phyloP scores from a whole-genome alignment of 2,888 invertebrate genomes.

The Andrena dorsata region DNA sequence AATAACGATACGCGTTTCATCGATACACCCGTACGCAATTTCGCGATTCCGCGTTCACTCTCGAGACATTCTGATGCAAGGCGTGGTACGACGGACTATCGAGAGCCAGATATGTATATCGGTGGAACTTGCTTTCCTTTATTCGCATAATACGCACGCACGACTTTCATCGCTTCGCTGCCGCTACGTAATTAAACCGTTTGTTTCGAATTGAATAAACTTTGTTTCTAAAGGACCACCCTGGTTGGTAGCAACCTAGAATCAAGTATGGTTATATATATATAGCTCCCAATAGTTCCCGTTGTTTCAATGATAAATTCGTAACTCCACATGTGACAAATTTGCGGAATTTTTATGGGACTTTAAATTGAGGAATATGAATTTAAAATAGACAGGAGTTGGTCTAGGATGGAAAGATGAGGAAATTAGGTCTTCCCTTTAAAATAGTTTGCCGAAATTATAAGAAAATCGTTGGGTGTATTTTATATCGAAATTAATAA shows the following conservation, averaged over 20 bases:
- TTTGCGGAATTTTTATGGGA: too few species aligned
- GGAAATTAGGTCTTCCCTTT: too few species aligned
- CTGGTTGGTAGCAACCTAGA: background rate
- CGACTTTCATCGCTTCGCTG: constrained; percentile 61
- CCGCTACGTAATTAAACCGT: constrained; percentile 34
- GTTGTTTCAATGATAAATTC: too few species aligned
- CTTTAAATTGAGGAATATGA: too few species aligned
- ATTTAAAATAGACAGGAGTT: too few species aligned
- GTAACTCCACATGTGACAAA: too few species aligned
- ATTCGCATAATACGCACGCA: constrained; percentile 49
- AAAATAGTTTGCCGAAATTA: too few species aligned
- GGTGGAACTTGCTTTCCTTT: constrained; percentile 71
- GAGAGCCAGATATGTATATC: constrained; percentile 66
- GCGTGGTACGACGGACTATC: constrained; percentile 71
- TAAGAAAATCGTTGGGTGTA: too few species aligned
- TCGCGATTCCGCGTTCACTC: constrained; percentile 72
- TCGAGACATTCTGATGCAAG: constrained; percentile 75
- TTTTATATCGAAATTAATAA: too few species aligned
- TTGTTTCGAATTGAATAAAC: background rate
- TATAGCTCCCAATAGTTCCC: too few species aligned
- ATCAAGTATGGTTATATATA: too few species aligned
- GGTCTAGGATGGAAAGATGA: too few species aligned
- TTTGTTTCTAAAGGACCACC: background rate
- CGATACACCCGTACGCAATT: constrained; percentile 59
- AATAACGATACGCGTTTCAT: constrained; percentile 39